A percentile compares a stretch with the other conserved stretches of the same genome.
These are phyloP conservation scores for Halichoerus grypus DNA, from an alignment of 2,113 vertebrate genomes.

Conservation along the genomic window DNA sequence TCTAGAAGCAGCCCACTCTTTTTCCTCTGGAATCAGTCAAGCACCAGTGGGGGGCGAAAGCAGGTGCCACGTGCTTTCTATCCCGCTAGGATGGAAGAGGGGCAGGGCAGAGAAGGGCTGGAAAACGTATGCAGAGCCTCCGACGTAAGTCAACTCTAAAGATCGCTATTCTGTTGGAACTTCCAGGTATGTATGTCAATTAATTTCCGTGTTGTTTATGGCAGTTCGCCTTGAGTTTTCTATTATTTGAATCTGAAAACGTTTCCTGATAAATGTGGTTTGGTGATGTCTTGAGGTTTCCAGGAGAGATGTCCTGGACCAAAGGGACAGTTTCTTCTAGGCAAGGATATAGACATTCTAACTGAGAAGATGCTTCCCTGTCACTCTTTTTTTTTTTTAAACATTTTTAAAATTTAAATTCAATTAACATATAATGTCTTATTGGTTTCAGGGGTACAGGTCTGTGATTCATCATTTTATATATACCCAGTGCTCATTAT, in stretches of 20 bases:
- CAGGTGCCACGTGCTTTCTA: background rate
- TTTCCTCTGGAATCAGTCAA: background rate
- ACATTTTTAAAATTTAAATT: too few species aligned
- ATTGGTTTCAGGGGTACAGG: too few species aligned
- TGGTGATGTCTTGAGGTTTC: background rate
- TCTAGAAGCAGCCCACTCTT: background rate
- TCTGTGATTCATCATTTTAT: too few species aligned
- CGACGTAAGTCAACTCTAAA: background rate
- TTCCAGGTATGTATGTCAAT: background rate
- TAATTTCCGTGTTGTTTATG: background rate
- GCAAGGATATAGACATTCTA: background rate
- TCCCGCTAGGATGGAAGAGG: background rate
- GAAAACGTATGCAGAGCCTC: background rate
- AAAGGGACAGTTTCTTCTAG: background rate
- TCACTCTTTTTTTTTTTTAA: background rate
- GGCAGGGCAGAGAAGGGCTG: background rate
- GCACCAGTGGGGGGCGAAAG: too few species aligned
- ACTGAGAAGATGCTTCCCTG: background rate
- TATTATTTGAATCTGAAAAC: background rate
- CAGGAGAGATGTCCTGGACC: background rate
- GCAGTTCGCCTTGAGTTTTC: background rate
- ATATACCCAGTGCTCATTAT: too few species aligned
- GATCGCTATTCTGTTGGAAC: background rate
- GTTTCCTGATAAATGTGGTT: background rate
- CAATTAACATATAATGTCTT: too few species aligned